Evolutionary conservation across 2,113 vertebrate genomes (phyloP).

Genomic region (Leptosomus discolor): DNA sequence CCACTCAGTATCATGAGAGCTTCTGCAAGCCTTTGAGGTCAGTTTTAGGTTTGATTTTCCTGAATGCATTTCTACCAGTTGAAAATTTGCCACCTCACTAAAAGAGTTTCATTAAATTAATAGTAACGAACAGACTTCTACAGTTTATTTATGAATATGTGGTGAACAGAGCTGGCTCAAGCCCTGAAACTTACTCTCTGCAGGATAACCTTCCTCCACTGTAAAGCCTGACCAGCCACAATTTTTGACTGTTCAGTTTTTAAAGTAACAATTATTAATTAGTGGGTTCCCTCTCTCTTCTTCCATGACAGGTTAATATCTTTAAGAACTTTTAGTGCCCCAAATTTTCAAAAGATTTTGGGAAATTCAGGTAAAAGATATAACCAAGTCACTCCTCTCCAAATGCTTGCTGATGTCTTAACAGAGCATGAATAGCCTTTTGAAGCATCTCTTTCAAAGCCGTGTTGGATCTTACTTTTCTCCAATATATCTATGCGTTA

Average conservation of each 20-base stretch:
- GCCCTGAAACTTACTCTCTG: neutral
- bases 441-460: neutral
- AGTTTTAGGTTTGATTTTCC: slow-evolving; percentile 8
- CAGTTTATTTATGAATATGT: neutral
- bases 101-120: neutral
- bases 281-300: neutral
- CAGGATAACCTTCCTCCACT: neutral
- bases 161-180: neutral
- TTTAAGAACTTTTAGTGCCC: neutral
- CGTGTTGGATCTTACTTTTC: neutral
- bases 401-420: neutral
- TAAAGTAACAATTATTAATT: neutral
- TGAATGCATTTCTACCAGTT: neutral
- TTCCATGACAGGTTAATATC: neutral
- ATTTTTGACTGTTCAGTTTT: neutral
- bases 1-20: neutral
- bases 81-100: neutral
- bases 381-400: neutral
- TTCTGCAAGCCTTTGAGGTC: neutral
- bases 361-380: neutral
- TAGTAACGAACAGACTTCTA: neutral
- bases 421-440: neutral
- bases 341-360: neutral
- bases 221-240: neutral
- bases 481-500: neutral